Conservation (phyloP, 2,888 invertebrate genomes). For the Apotomis turbidana region DNA sequence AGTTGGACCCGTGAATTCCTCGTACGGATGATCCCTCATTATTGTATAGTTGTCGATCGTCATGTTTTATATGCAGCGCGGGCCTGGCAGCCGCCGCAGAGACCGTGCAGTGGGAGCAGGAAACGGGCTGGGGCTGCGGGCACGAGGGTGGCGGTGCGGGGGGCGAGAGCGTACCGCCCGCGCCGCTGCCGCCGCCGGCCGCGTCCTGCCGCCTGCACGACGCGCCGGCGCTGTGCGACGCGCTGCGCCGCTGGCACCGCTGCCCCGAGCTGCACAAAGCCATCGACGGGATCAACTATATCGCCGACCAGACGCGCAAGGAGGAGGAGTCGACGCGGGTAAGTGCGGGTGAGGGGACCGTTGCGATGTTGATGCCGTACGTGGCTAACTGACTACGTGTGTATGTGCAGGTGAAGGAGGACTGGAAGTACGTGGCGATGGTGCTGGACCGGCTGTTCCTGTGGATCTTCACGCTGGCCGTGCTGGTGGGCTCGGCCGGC, state of each 20-base stretch:
- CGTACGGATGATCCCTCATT: slow-evolving; percentile 16
- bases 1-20: slow-evolving; percentile 47
- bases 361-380: too few relatives aligned
- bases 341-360: slow-evolving; percentile 55
- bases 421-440: slow-evolving; percentile 99
- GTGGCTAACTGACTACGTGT: slow-evolving; percentile 51
- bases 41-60: background rate
- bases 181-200: slow-evolving; percentile 60
- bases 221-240: slow-evolving; percentile 84
- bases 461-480: slow-evolving; percentile 98
- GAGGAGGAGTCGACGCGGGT: slow-evolving; percentile 96
- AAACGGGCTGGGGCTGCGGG: slow-evolving; percentile 44
- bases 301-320: slow-evolving; percentile 95
- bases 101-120: slow-evolving; percentile 39
- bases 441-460: slow-evolving; percentile 98
- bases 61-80: slow-evolving; percentile 53
- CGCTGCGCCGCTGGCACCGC: slow-evolving; percentile 91
- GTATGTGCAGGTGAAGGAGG: slow-evolving; percentile 94
- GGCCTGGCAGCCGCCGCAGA: slow-evolving; percentile 54
- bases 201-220: slow-evolving; percentile 80
- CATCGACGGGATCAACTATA: slow-evolving; percentile 95
- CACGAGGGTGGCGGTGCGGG: slow-evolving; percentile 53
- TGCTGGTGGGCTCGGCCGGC: slow-evolving; percentile 96
- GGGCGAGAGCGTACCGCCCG: slow-evolving; percentile 44
- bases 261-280: slow-evolving; percentile 97